phyloP scores from a whole-genome alignment of 1,140 invertebrate species.

The Chrysomallon squamiferum region DNA sequence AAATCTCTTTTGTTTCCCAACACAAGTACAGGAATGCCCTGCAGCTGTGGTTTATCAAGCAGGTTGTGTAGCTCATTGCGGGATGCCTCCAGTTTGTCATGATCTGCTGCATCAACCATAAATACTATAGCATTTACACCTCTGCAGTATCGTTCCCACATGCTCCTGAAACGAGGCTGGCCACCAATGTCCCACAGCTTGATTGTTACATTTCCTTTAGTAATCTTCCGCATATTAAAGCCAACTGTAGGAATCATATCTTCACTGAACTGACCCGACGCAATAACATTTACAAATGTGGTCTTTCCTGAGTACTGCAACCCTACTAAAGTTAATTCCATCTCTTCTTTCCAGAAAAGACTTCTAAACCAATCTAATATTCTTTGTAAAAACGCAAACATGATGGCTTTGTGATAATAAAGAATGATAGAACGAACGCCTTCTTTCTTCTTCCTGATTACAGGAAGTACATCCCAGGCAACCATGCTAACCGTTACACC shows the following conservation, averaged over 20 bases:
- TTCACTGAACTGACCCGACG: constrained; percentile 97
- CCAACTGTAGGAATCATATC: constrained; percentile 99
- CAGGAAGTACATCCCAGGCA: too few relatives aligned
- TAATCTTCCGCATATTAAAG: constrained; percentile 99
- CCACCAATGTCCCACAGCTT: constrained; percentile 99
- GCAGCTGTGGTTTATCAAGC: constrained; percentile 96
- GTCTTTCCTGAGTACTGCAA: constrained; percentile 99
- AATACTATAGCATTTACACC: constrained; percentile 99
- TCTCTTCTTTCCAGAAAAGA: constrained; percentile 99
- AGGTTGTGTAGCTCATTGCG: constrained; percentile 97
- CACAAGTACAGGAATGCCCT: constrained; percentile 97
- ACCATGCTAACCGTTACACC: too few relatives aligned
- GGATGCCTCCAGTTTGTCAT: constrained; percentile 97
- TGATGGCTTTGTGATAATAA: constrained; percentile 60
- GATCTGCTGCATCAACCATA: constrained; percentile 99
- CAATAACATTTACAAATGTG: constrained; percentile 99
- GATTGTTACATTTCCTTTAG: constrained; percentile 99
- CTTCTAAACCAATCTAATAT: constrained; percentile 99
- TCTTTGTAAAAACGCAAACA: constrained; percentile 96
- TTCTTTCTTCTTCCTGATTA: too few relatives aligned
- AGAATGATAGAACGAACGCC: too few relatives aligned
- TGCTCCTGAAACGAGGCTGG: constrained; percentile 97
- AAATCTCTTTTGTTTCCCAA: constrained; percentile 98
- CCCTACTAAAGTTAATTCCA: constrained; percentile 98
- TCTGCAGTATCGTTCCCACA: constrained; percentile 99